Percentiles rank a stretch among this genome's conserved stretches.
Evolutionary conservation across 1,140 invertebrate species (phyloP).

Genomic region (Leptinotarsa lineolata): DNA sequence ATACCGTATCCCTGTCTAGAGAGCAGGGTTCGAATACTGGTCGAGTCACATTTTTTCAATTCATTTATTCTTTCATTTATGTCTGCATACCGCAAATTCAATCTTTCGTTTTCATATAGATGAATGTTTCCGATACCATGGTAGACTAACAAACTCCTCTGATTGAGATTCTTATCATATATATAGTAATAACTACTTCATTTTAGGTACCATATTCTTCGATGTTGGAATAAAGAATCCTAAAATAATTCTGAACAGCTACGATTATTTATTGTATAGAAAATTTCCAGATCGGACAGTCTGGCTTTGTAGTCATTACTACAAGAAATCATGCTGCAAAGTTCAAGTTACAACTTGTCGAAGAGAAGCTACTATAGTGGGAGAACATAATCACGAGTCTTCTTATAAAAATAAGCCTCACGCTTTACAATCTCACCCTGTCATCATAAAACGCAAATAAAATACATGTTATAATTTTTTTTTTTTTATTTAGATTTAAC

Average conservation of each 20-base stretch:
- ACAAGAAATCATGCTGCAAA: constrained; percentile 28
- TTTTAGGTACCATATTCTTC: constrained; percentile 32
- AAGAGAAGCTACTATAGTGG: constrained; percentile 9
- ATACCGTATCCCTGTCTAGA: no score
- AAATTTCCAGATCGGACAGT: constrained; percentile 32
- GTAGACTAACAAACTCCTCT: no score
- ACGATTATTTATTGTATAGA: constrained; percentile 33
- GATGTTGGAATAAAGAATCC: constrained; percentile 35
- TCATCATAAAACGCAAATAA: neutral
- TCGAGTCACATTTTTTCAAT: no score
- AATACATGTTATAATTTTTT: neutral
- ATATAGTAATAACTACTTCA: neutral
- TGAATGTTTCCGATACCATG: no score
- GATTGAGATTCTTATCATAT: neutral
- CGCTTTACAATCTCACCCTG: constrained; percentile 7
- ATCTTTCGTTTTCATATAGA: no score
- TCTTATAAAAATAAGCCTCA: neutral
- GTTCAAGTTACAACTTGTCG: constrained; percentile 29
- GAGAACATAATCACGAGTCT: constrained; percentile 31
- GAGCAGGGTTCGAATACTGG: no score
- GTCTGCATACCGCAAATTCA: no score
- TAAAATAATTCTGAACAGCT: constrained; percentile 33
- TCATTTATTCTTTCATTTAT: no score
- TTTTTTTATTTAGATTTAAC: no score
- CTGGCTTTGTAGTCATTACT: constrained; percentile 32